Conservation (phyloP, 2,888 invertebrate genomes). For the Parnassius glacialis region DNA sequence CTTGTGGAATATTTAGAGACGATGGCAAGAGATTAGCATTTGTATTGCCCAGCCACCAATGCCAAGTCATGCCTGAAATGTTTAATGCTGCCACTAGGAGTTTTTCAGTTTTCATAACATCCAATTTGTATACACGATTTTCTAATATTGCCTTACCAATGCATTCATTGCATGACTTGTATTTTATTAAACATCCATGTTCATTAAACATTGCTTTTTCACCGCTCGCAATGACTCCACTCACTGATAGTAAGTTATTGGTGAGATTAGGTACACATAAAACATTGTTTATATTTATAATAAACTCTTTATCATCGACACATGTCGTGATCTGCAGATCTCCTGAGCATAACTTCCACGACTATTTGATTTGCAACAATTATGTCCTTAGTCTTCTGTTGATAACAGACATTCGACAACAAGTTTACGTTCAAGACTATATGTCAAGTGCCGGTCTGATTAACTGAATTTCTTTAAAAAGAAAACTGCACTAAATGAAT, state of each 20-base stretch:
- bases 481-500: neutral
- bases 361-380: conserved; percentile 35
- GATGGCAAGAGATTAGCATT: too few species aligned
- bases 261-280: neutral
- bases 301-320: conserved; percentile 2
- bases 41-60: neutral
- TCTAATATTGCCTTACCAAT: conserved; percentile 22
- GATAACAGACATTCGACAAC: conserved; percentile 15
- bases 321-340: conserved; percentile 16
- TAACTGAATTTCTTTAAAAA: neutral
- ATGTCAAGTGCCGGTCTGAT: neutral
- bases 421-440: neutral
- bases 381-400: conserved; percentile 31
- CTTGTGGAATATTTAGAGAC: too few species aligned
- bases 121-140: conserved; percentile 17
- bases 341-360: conserved; percentile 26
- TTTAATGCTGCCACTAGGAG: neutral
- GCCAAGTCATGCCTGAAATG: neutral
- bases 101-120: neutral
- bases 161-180: conserved; percentile 26
- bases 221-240: conserved; percentile 26
- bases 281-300: neutral
- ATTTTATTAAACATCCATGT: conserved; percentile 27
- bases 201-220: conserved; percentile 27
- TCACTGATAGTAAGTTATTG: neutral